Base-by-base conservation (phyloP, 2,113 vertebrate genomes). In the Actenoides hombroni region DNA sequence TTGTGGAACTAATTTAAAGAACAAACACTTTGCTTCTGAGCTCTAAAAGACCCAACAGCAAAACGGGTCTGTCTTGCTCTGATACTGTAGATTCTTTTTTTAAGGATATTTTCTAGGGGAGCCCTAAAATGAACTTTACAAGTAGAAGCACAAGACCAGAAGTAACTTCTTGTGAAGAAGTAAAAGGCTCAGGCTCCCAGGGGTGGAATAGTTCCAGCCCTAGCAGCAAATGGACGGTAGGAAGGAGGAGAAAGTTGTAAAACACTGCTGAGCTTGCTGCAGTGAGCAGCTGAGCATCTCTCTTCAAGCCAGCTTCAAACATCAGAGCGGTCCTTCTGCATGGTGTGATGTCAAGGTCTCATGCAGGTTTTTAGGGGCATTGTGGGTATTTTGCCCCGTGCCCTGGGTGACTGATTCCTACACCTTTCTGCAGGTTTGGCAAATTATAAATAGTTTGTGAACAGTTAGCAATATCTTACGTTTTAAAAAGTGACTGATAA, bases 311-410 rank as follows among this genome's bases (percentile, higher is more conserved):
- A 80, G 3, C 59, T 70, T 83, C 67, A 26, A 18, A 33, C 39
- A 70, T 56, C 37, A 35, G 17, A 33, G 53, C 7, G 2, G 14
- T 61, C 33, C 1, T 80, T 21, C 0, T 5, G 39, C 9, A 2
- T 31, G 70, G 42, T 5, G 5, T 20, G 44, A 29, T 2, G 1
- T 24, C 69, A 67, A 56, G 46, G 6, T 63, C 68, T 70, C 10
- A 0, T 37, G 48, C 4, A 3, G 21, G 21, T 48, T 89, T 87
- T 69, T 59, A 48, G 83, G 70, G 64, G 4, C 0, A 0, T 13
- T 63, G 21, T 11, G 28, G 25, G 9, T 64, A 11, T 71, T 74
- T 51, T 90, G 29, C n/a, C 59, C 39, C 3, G 0, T 44, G 6
- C 75, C 35, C 61, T 78, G 87, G 19, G 54, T 59, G 53, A 76